phyloP scores from a whole-genome alignment of 2,113 vertebrate species.

The Psilopsiagon aurifrons region DNA sequence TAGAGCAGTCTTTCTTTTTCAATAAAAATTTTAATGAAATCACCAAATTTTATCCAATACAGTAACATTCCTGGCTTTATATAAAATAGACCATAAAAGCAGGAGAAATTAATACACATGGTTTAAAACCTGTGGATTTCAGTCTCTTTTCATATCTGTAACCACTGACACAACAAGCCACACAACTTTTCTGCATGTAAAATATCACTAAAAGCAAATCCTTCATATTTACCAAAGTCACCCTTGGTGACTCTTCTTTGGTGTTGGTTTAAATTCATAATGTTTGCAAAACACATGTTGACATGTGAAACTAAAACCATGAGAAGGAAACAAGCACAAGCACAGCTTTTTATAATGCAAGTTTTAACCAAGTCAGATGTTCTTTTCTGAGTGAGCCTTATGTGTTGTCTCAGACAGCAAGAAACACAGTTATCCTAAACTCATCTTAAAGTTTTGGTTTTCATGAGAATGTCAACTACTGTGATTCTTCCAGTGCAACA shows the following conservation, averaged over 20 bases:
- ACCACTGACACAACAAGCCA: not conserved
- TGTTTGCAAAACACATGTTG: not conserved
- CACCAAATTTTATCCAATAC: not conserved
- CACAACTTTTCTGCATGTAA: not conserved
- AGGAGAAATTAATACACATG: not conserved
- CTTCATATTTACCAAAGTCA: not conserved
- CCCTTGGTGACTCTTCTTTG: not conserved
- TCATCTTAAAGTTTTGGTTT: not conserved
- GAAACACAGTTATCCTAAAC: not conserved
- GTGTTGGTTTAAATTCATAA: not conserved
- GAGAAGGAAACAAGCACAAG: not conserved
- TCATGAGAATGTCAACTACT: accelerated
- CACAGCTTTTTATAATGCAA: not conserved
- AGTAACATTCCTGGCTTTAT: not conserved
- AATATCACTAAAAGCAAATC: not conserved
- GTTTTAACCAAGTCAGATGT: not conserved
- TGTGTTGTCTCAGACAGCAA: not conserved
- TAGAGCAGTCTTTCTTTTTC: not conserved
- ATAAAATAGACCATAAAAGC: not conserved
- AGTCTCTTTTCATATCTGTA: not conserved
- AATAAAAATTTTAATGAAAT: not conserved
- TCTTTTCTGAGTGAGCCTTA: not conserved
- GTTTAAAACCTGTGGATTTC: not conserved
- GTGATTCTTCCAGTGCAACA: not conserved
- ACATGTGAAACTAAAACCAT: not conserved